phyloP scores from a whole-genome alignment of 2,797 vertebrate genomes.

The Falco novaeseelandiae region DNA sequence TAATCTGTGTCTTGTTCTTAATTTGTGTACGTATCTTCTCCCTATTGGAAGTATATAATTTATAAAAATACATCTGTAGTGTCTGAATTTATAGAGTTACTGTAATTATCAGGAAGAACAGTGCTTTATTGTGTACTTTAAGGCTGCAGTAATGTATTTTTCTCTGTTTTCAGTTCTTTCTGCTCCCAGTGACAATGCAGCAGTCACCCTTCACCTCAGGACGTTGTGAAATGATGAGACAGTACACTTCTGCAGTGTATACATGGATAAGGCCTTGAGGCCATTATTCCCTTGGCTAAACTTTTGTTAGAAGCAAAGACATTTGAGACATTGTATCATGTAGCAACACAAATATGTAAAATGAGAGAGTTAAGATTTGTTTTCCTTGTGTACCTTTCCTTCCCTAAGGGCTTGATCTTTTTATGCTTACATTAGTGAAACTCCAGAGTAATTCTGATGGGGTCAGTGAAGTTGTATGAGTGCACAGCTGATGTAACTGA shows the following conservation, averaged over 20 bases:
- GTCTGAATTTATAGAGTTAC: neutral
- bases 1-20: neutral
- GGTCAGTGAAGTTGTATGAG: neutral
- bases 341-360: neutral
- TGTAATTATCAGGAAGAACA: neutral
- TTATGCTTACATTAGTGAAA: neutral
- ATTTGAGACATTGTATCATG: neutral
- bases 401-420: neutral
- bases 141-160: neutral
- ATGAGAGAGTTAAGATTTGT: neutral
- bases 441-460: neutral
- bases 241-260: neutral
- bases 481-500: neutral
- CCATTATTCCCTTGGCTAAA: neutral
- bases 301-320: neutral
- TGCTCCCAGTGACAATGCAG: neutral
- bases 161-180: neutral
- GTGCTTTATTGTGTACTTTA: neutral
- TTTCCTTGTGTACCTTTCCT: neutral
- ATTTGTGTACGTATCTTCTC: neutral
- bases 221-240: neutral
- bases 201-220: neutral
- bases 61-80: neutral
- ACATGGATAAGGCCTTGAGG: neutral
- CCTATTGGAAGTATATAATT: neutral